Evolutionary conservation across 1,140 invertebrate species (phyloP), one percentile per base, ranked within the genome.

Genomic region (Prorops nasuta): DNA sequence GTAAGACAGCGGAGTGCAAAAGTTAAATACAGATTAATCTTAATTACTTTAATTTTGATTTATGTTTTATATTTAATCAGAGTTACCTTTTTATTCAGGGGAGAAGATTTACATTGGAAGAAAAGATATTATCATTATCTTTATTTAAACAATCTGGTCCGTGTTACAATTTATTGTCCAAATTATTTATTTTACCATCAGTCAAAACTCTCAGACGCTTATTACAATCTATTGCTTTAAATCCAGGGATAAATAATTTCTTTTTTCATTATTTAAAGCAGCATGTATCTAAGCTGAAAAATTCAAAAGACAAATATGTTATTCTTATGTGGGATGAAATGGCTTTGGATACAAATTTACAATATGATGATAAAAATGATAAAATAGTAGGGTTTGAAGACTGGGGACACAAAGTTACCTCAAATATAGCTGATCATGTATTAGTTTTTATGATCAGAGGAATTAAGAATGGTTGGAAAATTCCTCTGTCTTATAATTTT

Each of bases 241-340:
- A 53, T 10, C 41, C 44, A 36, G 45, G 51, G 2, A 21, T 53
- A n/a, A 48, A 48, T 20, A 16, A n/a, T 21, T 2, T 45, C 2
- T 15, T 50, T 14, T 41, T 56, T 40, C 10, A 51, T 15, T 16
- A 42, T 41, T 32, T 56, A 35, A 47, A 56, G 43, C 10, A 20
- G 7, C 17, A 32, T 3, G 22, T 21, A 2, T 3, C 32, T 10
- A 37, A 32, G 17, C 40, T 56, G 54, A 41, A 39, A 7, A 3
- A 17, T n/a, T 31, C 24, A 3, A 42, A 37, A 43, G 44, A 59
- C 10, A 65, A 52, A 45, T 24, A 46, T 7, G 65, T 58, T 44
- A 32, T 44, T 10, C 8, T 63, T 10, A 18, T 58, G 4, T 58
- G 63, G 35, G 60, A 67, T 49, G 60, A 67, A 46, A 65, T 65